phyloP scores from a whole-genome alignment of 2,888 invertebrate species.

The Latrodectus hesperus region DNA sequence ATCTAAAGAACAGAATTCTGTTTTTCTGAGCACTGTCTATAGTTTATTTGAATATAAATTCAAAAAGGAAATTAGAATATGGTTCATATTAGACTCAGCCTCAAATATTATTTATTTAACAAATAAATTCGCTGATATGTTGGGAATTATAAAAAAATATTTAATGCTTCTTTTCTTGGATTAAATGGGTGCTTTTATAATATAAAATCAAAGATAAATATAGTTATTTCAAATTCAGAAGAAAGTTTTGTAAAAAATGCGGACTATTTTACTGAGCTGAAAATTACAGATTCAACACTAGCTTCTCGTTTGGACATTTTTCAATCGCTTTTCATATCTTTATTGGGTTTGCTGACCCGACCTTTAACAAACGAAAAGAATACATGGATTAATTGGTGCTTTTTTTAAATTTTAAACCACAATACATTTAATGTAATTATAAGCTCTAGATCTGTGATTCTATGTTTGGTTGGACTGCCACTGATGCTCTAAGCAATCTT shows the following conservation, averaged over 20 bases:
- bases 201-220: neutral
- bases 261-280: neutral
- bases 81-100: neutral
- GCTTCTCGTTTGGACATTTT: neutral
- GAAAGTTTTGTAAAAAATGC: neutral
- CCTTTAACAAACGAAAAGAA: neutral
- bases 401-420: neutral
- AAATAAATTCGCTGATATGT: neutral
- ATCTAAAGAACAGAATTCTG: neutral
- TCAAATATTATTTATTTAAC: neutral
- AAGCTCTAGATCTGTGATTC: neutral
- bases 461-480: neutral
- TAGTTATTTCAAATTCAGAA: neutral
- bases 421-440: neutral
- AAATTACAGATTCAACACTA: neutral
- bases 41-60: neutral
- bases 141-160: neutral
- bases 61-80: neutral
- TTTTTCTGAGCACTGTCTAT: neutral
- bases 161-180: neutral
- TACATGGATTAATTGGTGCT: neutral
- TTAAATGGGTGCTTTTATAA: neutral
- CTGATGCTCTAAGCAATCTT: neutral
- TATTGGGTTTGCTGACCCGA: neutral
- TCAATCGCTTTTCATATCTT: neutral